Base-by-base conservation (phyloP, 2,113 vertebrate genomes). In the Psittacus erithacus region DNA sequence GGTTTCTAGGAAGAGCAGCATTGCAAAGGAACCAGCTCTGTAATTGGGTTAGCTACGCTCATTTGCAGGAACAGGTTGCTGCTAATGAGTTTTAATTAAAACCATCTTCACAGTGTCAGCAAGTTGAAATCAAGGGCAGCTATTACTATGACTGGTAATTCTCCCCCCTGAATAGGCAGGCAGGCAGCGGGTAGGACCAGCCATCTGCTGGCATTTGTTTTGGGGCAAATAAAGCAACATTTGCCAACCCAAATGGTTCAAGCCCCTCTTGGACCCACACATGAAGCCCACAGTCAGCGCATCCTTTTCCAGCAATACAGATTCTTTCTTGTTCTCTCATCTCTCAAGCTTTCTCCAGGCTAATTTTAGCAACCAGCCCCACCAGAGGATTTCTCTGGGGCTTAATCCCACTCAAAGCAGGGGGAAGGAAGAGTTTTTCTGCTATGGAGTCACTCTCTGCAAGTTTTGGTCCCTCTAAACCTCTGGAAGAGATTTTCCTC, bases 31-130 rank as follows among this genome's bases (percentile, higher is more conserved):
- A 14, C 17, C 0, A 0, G 81, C 49, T 92, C 67, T 2, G 0
- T 89, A 93, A 97, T 91, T n/a, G 57, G 11, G 77, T 94, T 96
- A 96, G 57, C 77, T 25, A 35, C 0, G 7, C 83, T 97, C 74
- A 49, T 92, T 94, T 88, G 44, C 95, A 91, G 91, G 86, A 97
- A n/a, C 94, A 96, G 95, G 88, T 95, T 92, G 91, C 92, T 39
- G 77, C 69, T 96, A 96, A 94, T 1, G 31, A 95, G 88, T 79
- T 92, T 85, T 96, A 96, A 96, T 97, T 96, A 96, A 97, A 96
- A 94, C 86, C 93, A 93, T 91, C 92, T 89, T 92, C 91, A 85
- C 1, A 0, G 86, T 92, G 88, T 90, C 95, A 97, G 93, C 96
- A 96, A 91, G 91, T 91, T 88, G 88, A 95, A 95, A 79, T 63